phyloP scores from a whole-genome alignment of 2,797 vertebrate species.

The Gorsachius magnificus region DNA sequence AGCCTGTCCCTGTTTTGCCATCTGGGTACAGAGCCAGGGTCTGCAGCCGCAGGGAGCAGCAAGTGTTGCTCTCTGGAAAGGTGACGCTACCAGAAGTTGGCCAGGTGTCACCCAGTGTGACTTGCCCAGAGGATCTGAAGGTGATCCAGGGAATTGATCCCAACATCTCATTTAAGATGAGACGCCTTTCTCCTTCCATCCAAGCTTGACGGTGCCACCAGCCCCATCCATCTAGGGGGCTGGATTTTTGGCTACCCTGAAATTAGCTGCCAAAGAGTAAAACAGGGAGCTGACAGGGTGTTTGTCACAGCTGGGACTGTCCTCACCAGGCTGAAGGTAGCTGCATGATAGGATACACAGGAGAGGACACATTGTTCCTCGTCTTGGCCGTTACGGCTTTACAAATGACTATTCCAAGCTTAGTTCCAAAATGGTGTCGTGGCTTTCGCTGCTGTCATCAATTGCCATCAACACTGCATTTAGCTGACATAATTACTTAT shows the following conservation, averaged over 20 bases:
- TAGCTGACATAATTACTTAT: constrained; percentile 76
- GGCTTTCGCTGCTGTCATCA: constrained; percentile 67
- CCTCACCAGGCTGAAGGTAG: constrained; percentile 24
- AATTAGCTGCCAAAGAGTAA: background rate
- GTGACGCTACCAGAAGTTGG: background rate
- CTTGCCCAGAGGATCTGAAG: background rate
- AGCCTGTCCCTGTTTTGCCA: background rate
- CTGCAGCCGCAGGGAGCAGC: background rate
- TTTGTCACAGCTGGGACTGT: constrained; percentile 43
- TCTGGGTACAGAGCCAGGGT: background rate
- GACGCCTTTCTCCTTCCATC: background rate
- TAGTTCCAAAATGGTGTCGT: constrained; percentile 64
- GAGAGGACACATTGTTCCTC: constrained; percentile 52
- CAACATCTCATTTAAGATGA: background rate
- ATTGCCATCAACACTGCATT: constrained; percentile 72
- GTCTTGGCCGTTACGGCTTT: constrained; percentile 36
- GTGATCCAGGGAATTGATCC: background rate
- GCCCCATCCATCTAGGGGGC: background rate
- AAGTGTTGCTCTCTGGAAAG: background rate
- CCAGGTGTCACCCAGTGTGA: background rate
- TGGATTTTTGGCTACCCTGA: background rate
- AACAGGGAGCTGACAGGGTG: background rate
- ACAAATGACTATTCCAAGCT: constrained; percentile 64
- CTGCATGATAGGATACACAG: constrained; percentile 46
- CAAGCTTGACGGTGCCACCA: accelerated